Evolutionary conservation across 2,888 invertebrate genomes (phyloP).

Genomic region (Drosophila emarginata): DNA sequence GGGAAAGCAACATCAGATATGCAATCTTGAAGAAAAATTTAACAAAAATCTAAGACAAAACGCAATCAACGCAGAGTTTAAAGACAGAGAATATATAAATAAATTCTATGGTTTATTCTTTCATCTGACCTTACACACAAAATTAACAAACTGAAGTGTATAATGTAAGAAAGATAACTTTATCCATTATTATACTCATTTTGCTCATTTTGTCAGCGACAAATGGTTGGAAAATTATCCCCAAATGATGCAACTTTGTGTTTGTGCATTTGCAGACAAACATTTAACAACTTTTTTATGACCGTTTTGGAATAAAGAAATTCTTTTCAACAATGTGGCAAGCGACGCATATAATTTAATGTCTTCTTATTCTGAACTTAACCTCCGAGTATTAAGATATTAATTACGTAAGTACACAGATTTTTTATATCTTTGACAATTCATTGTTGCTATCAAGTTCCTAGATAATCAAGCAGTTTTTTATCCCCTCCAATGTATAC

Average conservation of each 20-base stretch:
- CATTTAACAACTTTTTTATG: slow-evolving; percentile 42
- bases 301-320: slow-evolving; percentile 31
- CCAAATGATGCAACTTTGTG: slow-evolving; percentile 32
- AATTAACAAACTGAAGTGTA: neutral
- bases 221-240: neutral
- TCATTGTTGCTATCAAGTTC: neutral
- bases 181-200: neutral
- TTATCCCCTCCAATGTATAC: neutral
- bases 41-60: too few relatives aligned
- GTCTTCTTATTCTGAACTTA: neutral
- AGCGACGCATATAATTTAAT: slow-evolving; percentile 1
- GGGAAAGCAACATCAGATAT: neutral
- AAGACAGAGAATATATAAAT: too few relatives aligned
- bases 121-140: neutral
- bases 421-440: neutral
- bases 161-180: neutral
- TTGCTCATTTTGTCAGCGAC: slow-evolving; percentile 1
- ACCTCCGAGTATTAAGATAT: neutral
- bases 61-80: too few relatives aligned
- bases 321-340: slow-evolving; percentile 8
- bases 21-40: neutral
- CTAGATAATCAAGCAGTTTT: neutral
- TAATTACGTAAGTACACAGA: neutral
- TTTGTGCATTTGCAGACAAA: slow-evolving; percentile 21
- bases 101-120: neutral